phyloP scores from a whole-genome alignment of 2,113 vertebrate genomes.

The Melanerpes formicivorus region DNA sequence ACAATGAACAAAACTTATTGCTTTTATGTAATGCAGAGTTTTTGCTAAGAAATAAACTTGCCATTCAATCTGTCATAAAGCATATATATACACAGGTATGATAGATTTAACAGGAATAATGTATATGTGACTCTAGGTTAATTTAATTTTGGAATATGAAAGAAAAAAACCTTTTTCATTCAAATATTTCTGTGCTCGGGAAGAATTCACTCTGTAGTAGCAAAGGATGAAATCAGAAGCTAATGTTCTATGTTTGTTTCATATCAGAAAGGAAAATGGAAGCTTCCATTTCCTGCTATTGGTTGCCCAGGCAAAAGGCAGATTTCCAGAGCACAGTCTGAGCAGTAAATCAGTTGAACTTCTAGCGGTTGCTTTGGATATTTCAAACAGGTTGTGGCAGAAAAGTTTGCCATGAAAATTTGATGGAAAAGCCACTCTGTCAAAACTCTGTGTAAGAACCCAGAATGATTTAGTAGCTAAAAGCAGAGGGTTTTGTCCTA shows the following conservation, averaged over 20 bases:
- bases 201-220: background rate
- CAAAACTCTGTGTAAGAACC: background rate
- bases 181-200: background rate
- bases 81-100: background rate
- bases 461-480: background rate
- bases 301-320: background rate
- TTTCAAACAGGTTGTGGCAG: background rate
- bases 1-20: conserved; percentile 61
- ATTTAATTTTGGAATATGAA: background rate
- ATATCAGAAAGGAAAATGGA: background rate
- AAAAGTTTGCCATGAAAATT: background rate
- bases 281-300: background rate
- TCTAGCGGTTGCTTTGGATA: background rate
- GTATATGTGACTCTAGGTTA: background rate
- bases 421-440: background rate
- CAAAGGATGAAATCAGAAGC: background rate
- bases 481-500: background rate
- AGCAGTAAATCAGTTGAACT: background rate
- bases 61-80: background rate
- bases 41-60: background rate
- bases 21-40: conserved; percentile 35
- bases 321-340: background rate
- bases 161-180: background rate
- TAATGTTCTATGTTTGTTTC: background rate
- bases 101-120: background rate